phyloP scores from a whole-genome alignment of 2,797 vertebrate species.

The Pipistrellus nathusii region DNA sequence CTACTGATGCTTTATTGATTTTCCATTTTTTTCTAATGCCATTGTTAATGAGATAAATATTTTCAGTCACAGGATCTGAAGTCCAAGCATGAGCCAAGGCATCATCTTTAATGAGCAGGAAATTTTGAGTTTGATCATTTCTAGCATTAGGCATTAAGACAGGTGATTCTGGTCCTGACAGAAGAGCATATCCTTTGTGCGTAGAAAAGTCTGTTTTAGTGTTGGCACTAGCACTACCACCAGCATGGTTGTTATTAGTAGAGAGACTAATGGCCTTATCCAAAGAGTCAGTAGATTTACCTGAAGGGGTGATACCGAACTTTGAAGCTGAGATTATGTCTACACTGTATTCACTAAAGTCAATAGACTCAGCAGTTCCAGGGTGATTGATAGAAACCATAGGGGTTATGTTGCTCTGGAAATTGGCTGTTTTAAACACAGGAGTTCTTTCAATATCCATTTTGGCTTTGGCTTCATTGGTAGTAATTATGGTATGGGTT shows the following conservation, averaged over 20 bases:
- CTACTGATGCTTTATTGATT: background rate
- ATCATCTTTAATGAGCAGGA: background rate
- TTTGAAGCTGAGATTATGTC: background rate
- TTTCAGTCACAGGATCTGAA: background rate
- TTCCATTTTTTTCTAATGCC: background rate
- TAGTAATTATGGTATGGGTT: background rate
- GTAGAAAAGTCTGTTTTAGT: background rate
- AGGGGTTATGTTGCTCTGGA: background rate
- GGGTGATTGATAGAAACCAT: background rate
- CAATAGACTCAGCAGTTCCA: background rate
- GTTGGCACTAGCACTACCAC: background rate
- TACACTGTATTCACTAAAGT: background rate
- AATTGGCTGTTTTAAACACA: background rate
- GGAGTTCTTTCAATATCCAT: background rate
- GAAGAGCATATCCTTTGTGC: background rate
- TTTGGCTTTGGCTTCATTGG: background rate
- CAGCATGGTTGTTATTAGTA: background rate
- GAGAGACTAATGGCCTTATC: background rate
- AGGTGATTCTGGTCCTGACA: conserved; percentile 15
- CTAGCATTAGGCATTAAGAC: background rate
- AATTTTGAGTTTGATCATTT: conserved; percentile 24
- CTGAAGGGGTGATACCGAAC: background rate
- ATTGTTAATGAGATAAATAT: background rate
- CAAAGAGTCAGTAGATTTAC: background rate
- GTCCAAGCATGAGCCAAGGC: background rate